Evolutionary conservation across 2,888 invertebrate species (phyloP), one percentile per base, ranked within the genome.

Genomic region (Acanthacorydalis orientalis): DNA sequence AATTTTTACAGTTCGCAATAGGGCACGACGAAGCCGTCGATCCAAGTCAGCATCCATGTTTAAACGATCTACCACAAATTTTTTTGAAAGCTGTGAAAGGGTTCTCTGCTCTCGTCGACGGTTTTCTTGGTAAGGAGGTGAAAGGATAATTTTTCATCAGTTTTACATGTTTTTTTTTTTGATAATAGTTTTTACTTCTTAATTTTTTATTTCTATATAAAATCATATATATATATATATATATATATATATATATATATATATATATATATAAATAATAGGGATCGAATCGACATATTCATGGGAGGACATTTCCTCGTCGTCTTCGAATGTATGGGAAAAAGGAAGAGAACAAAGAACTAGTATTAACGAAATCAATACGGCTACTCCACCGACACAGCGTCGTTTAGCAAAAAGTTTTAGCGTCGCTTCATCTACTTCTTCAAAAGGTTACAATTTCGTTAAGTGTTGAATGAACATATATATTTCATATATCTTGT

Each of bases 61-160:
- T 92, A 15, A 76, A 80, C 52, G 74, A 79, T 11, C 67, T 96
- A 55, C 95, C 95, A 0, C 72, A 80, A 52, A 93, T 93, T 61
- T 96, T 96, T 72, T 76, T 87, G 55, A 88, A 87, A 62, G 92
- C 95, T 8, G 90, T 96, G 73, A 84, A 83, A 65, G 93, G 93
- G 37, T 77, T 96, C 50, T 88, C 95, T 1, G 84, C 85, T 32
- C 83, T 95, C 61, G 91, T 95, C 11, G 95, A 96, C 69, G 91
- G 93, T 1, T 96, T 95, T 69, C 72, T 96, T 53, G 95, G 95
- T 89, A 72, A 68, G 72, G 65, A 23, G 6, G 6, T 4, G 3
- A 23, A 6, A 6, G 3, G 2, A 6, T 23, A 23, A 23, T 23
- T 23, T 23, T 23, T 23, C 6, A 23, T 23, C 23, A 23, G 6